Evolutionary conservation across 2,797 vertebrate species (phyloP).

Genomic region (Ctenopoma kingsleyae): DNA sequence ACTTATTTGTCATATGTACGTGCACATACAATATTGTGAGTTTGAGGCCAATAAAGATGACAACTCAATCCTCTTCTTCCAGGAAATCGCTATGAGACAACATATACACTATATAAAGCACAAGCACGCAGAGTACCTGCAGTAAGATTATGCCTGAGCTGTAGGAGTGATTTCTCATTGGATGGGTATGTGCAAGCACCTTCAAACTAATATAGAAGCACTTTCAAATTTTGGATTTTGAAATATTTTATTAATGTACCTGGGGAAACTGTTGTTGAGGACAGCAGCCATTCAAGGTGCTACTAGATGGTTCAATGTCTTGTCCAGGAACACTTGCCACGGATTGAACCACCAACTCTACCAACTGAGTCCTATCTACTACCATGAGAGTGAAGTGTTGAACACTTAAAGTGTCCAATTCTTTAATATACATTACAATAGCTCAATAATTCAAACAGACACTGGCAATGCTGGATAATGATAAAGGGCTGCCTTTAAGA

Average conservation of each 20-base stretch:
- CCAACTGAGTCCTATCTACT: no score
- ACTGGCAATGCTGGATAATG: no score
- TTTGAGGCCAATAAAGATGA: constrained; percentile 42
- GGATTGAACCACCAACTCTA: no score
- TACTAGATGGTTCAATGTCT: no score
- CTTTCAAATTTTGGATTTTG: neutral
- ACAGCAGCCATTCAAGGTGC: no score
- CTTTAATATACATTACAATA: neutral
- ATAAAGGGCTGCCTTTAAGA: no score
- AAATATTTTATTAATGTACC: no score
- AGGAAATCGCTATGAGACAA: neutral
- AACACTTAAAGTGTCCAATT: neutral
- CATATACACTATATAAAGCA: neutral
- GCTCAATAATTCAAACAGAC: neutral
- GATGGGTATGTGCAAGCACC: neutral
- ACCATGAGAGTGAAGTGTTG: neutral
- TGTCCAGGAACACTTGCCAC: no score
- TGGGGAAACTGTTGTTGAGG: no score
- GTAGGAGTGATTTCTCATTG: neutral
- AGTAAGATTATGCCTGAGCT: neutral
- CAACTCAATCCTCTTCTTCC: constrained; percentile 25
- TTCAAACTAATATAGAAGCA: constrained; percentile 3
- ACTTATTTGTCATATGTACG: constrained; percentile 44
- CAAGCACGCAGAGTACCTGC: neutral
- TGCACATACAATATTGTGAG: constrained; percentile 5